Evolutionary conservation across 1,140 invertebrate species (phyloP), one percentile per base, ranked within the genome.

Genomic region (Xylocopa sonorina): DNA sequence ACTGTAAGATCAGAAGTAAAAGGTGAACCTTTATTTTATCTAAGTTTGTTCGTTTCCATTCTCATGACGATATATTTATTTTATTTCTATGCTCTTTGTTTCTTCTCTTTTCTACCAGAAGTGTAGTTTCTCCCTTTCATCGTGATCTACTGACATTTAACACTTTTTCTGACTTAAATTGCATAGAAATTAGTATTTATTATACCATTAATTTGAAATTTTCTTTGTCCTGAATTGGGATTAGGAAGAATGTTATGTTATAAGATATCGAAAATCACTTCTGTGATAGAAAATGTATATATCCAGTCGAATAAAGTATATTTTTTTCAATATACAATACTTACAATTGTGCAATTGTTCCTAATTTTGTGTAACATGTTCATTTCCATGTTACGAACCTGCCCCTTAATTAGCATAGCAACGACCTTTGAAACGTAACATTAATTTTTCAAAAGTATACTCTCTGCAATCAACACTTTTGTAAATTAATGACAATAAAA

Each of bases 251-350:
- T 43, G 29, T 72, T 18, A 2, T 50, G 14, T 74, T 41, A 64
- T 24, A 32, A 55, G 58, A 64, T 58, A 74, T 77, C 18, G 34
- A 67, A 60, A 67, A 21, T 53, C 48, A 46, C 58, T 63, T 68
- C 51, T 79, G 69, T 63, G 43, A 80, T 68, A 79, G 62, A 53
- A 74, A 69, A 64, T 80, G 63, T 87, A 71, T 80, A 84, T 69
- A 73, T 76, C 62, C 51, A 76, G 85, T 69, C 80, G 73, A 85
- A 89, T 87, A 87, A 89, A 88, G 78, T 87, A 84, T 86, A 84
- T 88, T 88, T 67, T 86, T 84, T 82, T 50, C 43, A 58, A 48
- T 69, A 48, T 55, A 41, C 51, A 53, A 10, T 43, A 51, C 48
- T 71, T 71, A 71, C 21, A 38, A 69, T 41, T 51, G n/a, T n/a